These are phyloP conservation scores for Cecropterus lyciades DNA, from an alignment of 1,140 invertebrate species.

Conservation along the genomic window DNA sequence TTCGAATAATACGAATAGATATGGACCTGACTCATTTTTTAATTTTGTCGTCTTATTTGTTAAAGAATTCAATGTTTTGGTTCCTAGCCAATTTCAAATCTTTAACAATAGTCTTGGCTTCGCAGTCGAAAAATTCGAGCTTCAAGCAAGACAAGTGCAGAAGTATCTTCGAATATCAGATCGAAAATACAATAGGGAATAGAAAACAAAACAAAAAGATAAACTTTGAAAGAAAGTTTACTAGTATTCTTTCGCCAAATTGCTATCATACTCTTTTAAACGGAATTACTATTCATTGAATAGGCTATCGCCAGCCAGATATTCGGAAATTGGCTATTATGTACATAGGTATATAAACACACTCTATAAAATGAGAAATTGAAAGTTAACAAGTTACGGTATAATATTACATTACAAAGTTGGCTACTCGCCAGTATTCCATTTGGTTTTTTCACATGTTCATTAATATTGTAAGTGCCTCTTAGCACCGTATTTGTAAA, in stretches of 20 bases:
- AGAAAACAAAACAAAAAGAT: constrained; percentile 30
- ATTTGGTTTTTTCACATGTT: constrained; percentile 24
- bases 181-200: constrained; percentile 13
- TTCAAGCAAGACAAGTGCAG: constrained; percentile 21
- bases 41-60: not conserved
- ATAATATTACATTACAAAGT: constrained; percentile 33
- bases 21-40: not conserved
- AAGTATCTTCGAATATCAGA: constrained; percentile 25
- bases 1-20: too few species aligned
- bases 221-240: constrained; percentile 5
- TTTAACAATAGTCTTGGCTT: constrained; percentile 29
- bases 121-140: constrained; percentile 10
- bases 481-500: constrained; percentile 9
- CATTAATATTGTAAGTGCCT: constrained; percentile 21
- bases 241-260: too few species aligned
- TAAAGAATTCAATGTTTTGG: constrained; percentile 14
- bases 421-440: constrained; percentile 15
- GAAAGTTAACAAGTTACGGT: constrained; percentile 30
- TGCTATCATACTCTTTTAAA: not conserved
- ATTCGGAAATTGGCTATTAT: constrained; percentile 30
- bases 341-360: constrained; percentile 18
- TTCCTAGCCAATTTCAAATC: constrained; percentile 21
- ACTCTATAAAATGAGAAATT: constrained; percentile 40
- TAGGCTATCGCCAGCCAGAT: constrained; percentile 18
- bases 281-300: constrained; percentile 23